Evolutionary conservation across 2,113 vertebrate genomes (phyloP), one percentile per base, ranked within the genome.

Genomic region (Lepisosteus osseus): DNA sequence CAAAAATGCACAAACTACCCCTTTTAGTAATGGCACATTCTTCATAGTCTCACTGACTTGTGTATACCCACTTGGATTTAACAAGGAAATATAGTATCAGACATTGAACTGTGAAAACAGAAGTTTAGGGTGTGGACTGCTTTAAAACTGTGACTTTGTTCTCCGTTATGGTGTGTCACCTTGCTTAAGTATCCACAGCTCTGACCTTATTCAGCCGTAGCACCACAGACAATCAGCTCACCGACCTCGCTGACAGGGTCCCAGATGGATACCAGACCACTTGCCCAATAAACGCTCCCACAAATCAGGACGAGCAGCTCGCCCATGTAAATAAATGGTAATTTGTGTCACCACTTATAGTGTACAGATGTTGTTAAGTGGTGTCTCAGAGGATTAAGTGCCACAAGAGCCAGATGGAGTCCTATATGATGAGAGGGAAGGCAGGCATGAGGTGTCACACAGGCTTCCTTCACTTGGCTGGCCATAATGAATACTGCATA

Each of bases 341-440:
- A 45, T 44, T 59, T 15, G 68, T n/a, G 14, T 61, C 57, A 63
- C 42, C 9, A 14, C 41, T 70, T 15, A 51, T 29, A 44, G 42
- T 13, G 15, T 47, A 17, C 56, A 70, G 69, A 70, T 70, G 69
- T 62, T 70, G 57, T 43, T 51, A 45, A 62, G 69, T 14, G n/a
- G 13, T 13, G 44, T 45, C 59, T 45, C 56, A 4, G 2, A 51
- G 43, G 69, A 61, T 7, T 45, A 57, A 15, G 55, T 69, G 67
- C 54, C 17, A 14, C 54, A 13, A 43, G 67, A 9, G 55, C 54
- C 67, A 59, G 67, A 69, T 54, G 14, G 54, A 59, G 66, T 4
- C 4, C 12, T 29, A 54, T 45, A 7, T 3, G 51, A n/a, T 14
- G 54, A 59, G 40, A 54, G 54, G 67, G 14, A 3, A 47, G 9